Conservation (phyloP, 2,888 invertebrate species). For the Calameuta pallipes region DNA sequence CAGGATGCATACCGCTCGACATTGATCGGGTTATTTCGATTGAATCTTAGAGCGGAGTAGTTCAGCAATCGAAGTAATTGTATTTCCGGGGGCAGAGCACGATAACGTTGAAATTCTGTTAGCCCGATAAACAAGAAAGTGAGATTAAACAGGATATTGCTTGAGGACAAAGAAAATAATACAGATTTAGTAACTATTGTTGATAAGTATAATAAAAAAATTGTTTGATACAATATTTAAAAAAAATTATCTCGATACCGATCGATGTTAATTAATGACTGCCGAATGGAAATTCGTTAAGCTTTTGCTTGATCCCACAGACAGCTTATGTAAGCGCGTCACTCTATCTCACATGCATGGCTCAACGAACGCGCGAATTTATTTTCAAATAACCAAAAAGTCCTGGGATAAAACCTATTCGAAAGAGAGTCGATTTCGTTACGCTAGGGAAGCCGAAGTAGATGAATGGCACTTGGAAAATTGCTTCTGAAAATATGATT, state of each 20-base stretch:
- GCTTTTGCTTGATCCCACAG: background rate
- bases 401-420: background rate
- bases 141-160: background rate
- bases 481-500: background rate
- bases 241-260: background rate
- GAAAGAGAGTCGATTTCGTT: background rate
- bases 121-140: slow-evolving; percentile 28
- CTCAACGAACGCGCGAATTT: background rate
- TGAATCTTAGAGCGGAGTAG: slow-evolving; percentile 25
- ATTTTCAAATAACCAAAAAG: background rate
- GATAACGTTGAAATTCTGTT: slow-evolving; percentile 34
- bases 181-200: too few species aligned
- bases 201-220: background rate
- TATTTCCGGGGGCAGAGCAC: slow-evolving; percentile 25
- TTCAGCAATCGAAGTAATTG: slow-evolving; percentile 23
- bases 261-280: background rate
- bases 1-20: background rate
- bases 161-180: background rate
- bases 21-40: slow-evolving; percentile 32
- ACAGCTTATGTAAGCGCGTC: background rate
- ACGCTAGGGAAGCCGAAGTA: background rate
- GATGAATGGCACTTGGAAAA: background rate
- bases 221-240: background rate
- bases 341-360: background rate
- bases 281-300: background rate